Percentiles rank a stretch among this genome's conserved stretches.
These are phyloP conservation scores for Hypocryptadius cinnamomeus DNA, from an alignment of 2,113 vertebrate species.

Conservation along the genomic window DNA sequence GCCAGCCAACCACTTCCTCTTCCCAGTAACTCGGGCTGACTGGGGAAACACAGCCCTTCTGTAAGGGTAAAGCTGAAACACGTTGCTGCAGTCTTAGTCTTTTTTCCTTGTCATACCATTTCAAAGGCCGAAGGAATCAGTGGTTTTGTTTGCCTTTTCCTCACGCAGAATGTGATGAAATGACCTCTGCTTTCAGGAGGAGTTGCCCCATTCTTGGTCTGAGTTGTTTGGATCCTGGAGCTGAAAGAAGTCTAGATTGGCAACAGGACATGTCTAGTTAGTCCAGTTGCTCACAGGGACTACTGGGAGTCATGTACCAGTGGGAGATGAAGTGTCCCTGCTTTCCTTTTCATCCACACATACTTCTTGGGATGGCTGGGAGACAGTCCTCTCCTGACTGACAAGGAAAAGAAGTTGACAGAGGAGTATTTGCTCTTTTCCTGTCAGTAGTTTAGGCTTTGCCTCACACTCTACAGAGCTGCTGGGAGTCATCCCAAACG, in stretches of 20 bases:
- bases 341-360: not conserved
- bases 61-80: not conserved
- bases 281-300: not conserved
- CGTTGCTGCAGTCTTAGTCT: not conserved
- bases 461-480: not conserved
- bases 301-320: not conserved
- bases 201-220: not conserved
- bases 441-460: not conserved
- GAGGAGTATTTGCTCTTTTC: not conserved
- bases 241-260: not conserved
- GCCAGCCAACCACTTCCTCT: not conserved
- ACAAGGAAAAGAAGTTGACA: not conserved
- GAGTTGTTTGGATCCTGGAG: not conserved
- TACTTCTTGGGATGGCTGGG: not conserved
- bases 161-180: not conserved
- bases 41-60: not conserved
- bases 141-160: not conserved
- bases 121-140: not conserved
- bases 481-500: not conserved
- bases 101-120: not conserved
- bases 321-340: not conserved
- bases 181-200: not conserved
- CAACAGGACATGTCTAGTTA: not conserved
- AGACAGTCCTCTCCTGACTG: not conserved
- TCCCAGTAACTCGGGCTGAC: not conserved